Percentiles rank a stretch among this genome's conserved stretches.
Evolutionary conservation across 2,797 vertebrate species (phyloP).

Genomic region (Muscicapa comitata): DNA sequence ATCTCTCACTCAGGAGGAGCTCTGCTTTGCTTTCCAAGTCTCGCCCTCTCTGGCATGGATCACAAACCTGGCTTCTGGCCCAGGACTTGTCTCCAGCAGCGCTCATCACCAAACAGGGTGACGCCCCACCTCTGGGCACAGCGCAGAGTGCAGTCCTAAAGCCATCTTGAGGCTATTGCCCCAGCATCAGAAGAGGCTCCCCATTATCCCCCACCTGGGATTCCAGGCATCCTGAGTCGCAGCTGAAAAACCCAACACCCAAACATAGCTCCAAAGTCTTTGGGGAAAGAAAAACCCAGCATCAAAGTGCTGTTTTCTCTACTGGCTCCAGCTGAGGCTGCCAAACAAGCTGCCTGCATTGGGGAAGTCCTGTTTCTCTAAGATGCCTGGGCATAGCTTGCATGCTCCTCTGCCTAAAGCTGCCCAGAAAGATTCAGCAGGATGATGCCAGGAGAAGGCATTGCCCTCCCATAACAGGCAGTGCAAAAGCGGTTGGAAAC

Average conservation of each 20-base stretch:
- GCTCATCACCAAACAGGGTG: constrained; percentile 49
- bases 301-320: not conserved
- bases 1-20: constrained; percentile 54
- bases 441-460: not conserved
- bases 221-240: not conserved
- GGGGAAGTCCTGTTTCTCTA: not conserved
- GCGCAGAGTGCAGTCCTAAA: not conserved
- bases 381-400: not conserved
- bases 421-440: not conserved
- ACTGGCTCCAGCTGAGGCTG: not conserved
- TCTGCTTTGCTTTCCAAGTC: constrained; percentile 45
- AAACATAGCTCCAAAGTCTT: not conserved
- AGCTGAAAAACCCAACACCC: not conserved
- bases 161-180: constrained; percentile 6
- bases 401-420: not conserved
- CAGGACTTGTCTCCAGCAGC: constrained; percentile 26
- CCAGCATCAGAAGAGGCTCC: not conserved
- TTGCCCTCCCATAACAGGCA: not conserved
- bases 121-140: constrained; percentile 52
- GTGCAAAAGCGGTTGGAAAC: not conserved
- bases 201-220: not conserved
- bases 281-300: not conserved
- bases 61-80: constrained; percentile 49
- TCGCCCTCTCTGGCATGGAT: constrained; percentile 46
- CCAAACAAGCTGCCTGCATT: rapidly evolving